These are phyloP conservation scores for Alauda arvensis DNA, from an alignment of 2,797 vertebrate species.

Conservation along the genomic window DNA sequence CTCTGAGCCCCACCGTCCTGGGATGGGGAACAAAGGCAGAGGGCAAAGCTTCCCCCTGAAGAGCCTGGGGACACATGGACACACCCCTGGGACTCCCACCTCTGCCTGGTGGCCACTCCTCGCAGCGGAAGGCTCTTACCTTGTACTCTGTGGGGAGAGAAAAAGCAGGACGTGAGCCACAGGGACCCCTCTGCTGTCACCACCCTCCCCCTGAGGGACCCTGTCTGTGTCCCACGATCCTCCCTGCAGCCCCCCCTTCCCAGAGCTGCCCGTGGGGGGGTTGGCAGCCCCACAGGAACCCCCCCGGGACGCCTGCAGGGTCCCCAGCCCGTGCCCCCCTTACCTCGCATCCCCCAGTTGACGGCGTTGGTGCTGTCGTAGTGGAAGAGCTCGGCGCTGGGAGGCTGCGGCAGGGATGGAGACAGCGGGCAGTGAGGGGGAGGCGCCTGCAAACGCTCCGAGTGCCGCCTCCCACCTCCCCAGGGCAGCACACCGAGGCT, in stretches of 20 bases:
- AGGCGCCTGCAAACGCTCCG: neutral
- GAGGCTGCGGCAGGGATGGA: slow-evolving; percentile 75
- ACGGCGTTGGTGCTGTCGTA: slow-evolving; percentile 87
- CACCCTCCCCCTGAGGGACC: neutral
- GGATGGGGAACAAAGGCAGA: neutral
- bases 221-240: accelerated
- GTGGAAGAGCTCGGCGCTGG: slow-evolving; percentile 91
- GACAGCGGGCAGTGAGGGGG: neutral
- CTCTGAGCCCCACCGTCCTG: accelerated
- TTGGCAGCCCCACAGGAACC: neutral
- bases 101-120: neutral
- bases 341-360: slow-evolving; percentile 93
- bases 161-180: neutral
- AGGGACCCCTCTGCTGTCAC: neutral
- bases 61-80: neutral
- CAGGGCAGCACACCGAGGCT: neutral
- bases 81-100: neutral
- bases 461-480: neutral
- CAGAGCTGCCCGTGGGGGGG: neutral
- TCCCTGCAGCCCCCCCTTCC: neutral
- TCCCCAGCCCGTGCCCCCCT: neutral
- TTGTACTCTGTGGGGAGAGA: slow-evolving; percentile 86
- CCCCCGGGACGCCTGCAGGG: neutral
- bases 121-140: slow-evolving; percentile 73
- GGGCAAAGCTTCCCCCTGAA: neutral